A percentile compares a stretch with the other conserved stretches of the same genome.
Evolutionary conservation across 2,113 vertebrate genomes (phyloP).

Genomic region (Nematolebias whitei): DNA sequence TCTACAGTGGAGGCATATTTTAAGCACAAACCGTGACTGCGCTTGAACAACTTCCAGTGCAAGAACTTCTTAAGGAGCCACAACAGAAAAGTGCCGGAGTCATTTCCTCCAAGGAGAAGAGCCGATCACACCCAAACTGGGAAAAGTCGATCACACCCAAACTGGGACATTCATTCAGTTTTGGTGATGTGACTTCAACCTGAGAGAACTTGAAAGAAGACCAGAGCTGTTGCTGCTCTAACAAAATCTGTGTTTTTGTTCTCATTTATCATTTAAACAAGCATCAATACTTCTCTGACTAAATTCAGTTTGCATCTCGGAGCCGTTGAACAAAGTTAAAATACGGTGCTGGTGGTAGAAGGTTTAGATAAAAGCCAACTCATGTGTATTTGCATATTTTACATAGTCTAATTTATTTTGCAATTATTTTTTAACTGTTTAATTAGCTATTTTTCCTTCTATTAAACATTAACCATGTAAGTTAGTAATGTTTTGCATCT

Average conservation of each 20-base stretch:
- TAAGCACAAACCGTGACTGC: conserved; percentile 85
- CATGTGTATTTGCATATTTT: not conserved
- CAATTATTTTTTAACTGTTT: conserved; percentile 34
- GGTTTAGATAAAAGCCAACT: not conserved
- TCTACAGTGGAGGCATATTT: conserved; percentile 94
- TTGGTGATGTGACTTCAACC: conserved; percentile 18
- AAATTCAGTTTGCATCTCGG: not conserved
- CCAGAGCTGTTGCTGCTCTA: conserved; percentile 36
- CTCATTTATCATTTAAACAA: not conserved
- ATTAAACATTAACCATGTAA: too few species aligned
- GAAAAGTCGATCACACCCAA: too few species aligned
- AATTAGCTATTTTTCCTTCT: conserved; percentile 1
- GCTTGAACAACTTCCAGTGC: not conserved
- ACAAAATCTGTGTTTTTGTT: conserved; percentile 7
- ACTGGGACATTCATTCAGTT: conserved; percentile 1
- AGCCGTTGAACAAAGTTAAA: too few species aligned
- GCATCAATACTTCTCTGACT: not conserved
- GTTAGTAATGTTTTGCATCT: too few species aligned
- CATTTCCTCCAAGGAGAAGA: too few species aligned
- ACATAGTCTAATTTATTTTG: conserved; percentile 21
- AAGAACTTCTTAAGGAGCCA: not conserved
- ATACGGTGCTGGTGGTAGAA: too few species aligned
- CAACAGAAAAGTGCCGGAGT: too few species aligned
- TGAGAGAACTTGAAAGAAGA: conserved; percentile 41
- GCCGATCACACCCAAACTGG: too few species aligned